Evolutionary conservation across 2,888 invertebrate species (phyloP).

Genomic region (Caenorhabditis macrosperma): DNA sequence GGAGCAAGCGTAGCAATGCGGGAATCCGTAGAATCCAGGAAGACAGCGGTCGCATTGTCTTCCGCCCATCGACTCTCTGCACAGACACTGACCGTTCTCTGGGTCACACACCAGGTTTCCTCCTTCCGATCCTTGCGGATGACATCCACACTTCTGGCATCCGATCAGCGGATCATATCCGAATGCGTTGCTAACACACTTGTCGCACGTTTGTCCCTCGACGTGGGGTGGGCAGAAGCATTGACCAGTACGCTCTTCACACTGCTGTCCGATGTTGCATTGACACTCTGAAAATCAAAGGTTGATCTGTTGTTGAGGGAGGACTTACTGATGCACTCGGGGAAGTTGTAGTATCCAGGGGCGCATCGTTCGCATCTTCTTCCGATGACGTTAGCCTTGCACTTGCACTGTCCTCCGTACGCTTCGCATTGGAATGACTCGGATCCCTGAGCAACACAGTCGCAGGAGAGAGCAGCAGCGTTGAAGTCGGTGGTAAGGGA

Average conservation of each 20-base stretch:
- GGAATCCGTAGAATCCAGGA: slow-evolving; percentile 88
- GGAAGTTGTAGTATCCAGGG: slow-evolving; percentile 95
- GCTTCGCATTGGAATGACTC: slow-evolving; percentile 90
- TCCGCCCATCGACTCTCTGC: slow-evolving; percentile 90
- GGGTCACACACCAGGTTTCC: slow-evolving; percentile 91
- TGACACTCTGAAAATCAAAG: slow-evolving; percentile 80
- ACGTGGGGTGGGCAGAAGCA: slow-evolving; percentile 95
- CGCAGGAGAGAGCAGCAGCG: slow-evolving; percentile 91
- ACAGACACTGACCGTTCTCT: slow-evolving; percentile 90
- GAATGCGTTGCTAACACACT: slow-evolving; percentile 91
- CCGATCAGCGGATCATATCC: slow-evolving; percentile 95
- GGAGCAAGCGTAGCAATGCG: slow-evolving; percentile 88
- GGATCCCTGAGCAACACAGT: slow-evolving; percentile 89
- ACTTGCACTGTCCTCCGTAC: slow-evolving; percentile 96
- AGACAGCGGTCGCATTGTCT: slow-evolving; percentile 91
- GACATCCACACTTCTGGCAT: slow-evolving; percentile 94
- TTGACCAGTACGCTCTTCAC: slow-evolving; percentile 90
- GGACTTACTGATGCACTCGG: slow-evolving; percentile 85
- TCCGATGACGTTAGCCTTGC: slow-evolving; percentile 93
- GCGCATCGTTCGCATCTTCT: slow-evolving; percentile 88
- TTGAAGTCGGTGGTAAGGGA: slow-evolving; percentile 96
- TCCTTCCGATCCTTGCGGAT: slow-evolving; percentile 87
- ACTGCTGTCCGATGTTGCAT: slow-evolving; percentile 89
- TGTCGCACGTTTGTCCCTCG: slow-evolving; percentile 90
- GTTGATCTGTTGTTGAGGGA: neutral